A percentile compares a stretch with the other conserved stretches of the same genome.
These are phyloP conservation scores for Volucella inanis DNA, from an alignment of 2,888 invertebrate species.

Conservation along the genomic window DNA sequence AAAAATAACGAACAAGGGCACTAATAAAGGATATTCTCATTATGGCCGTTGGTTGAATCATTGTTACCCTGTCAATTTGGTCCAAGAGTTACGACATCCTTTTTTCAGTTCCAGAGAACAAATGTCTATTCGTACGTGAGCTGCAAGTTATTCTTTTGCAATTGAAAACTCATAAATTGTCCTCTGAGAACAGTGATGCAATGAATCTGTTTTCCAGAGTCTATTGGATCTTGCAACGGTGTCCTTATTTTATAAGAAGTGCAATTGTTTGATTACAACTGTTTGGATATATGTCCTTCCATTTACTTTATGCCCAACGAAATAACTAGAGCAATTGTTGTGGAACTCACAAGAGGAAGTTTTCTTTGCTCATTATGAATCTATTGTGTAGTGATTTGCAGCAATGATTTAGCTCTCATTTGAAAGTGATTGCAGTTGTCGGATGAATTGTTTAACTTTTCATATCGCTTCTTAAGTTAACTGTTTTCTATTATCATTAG, in stretches of 20 bases:
- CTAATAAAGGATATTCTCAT: slow-evolving; percentile 64
- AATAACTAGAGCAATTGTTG: slow-evolving; percentile 17
- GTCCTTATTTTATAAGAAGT: slow-evolving; percentile 13
- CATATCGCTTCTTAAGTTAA: no score
- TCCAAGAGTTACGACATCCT: slow-evolving; percentile 57
- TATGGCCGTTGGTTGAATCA: slow-evolving; percentile 12
- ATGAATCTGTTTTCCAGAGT: slow-evolving; percentile 7
- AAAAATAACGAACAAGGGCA: slow-evolving; percentile 38
- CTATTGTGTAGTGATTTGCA: slow-evolving; percentile 63
- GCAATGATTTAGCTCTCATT: neutral
- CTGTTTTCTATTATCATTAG: no score
- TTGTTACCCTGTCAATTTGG: slow-evolving; percentile 49
- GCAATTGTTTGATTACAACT: slow-evolving; percentile 43
- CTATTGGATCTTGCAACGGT: neutral
- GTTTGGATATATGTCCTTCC: slow-evolving; percentile 47
- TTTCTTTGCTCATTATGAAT: slow-evolving; percentile 44
- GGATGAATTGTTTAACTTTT: neutral
- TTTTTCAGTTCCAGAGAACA: neutral
- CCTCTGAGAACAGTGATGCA: slow-evolving; percentile 20
- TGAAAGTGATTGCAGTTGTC: neutral
- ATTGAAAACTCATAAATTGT: slow-evolving; percentile 51
- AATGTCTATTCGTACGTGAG: neutral
- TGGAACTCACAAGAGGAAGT: slow-evolving; percentile 41
- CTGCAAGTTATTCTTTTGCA: neutral
- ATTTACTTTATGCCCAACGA: slow-evolving; percentile 18